phyloP scores from a whole-genome alignment of 2,113 vertebrate species.

The Atractosteus spatula region DNA sequence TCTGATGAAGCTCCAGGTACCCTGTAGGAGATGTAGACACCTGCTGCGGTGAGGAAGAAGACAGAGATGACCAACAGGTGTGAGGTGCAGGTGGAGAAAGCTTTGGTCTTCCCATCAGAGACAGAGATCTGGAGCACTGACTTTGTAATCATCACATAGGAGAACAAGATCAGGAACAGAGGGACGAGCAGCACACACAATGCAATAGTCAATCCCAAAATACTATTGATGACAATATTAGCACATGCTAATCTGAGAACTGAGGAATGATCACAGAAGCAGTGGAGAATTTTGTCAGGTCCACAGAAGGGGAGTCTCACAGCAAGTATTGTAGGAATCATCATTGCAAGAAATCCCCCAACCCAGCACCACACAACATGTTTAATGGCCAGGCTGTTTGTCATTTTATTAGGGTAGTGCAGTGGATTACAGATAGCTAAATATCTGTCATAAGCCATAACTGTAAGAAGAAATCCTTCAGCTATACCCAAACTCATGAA shows the following conservation, averaged over 20 bases:
- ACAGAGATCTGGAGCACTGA: neutral
- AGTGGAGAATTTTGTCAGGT: neutral
- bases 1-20: neutral
- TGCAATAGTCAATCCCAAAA: neutral
- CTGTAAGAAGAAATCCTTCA: neutral
- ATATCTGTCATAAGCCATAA: slow-evolving; percentile 1
- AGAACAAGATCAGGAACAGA: neutral
- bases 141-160: neutral
- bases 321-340: neutral
- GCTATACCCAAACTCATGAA: neutral
- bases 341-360: neutral
- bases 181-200: neutral
- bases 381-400: neutral
- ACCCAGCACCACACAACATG: neutral
- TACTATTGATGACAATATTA: neutral
- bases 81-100: neutral
- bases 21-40: neutral
- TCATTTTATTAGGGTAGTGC: neutral
- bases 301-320: neutral
- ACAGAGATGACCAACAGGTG: slow-evolving; percentile 4
- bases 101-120: neutral
- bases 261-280: neutral
- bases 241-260: neutral
- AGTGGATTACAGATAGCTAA: neutral
- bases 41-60: neutral